Percentiles rank a stretch among this genome's conserved stretches.
phyloP scores from a whole-genome alignment of 2,113 vertebrate species.

The Etia nguti region DNA sequence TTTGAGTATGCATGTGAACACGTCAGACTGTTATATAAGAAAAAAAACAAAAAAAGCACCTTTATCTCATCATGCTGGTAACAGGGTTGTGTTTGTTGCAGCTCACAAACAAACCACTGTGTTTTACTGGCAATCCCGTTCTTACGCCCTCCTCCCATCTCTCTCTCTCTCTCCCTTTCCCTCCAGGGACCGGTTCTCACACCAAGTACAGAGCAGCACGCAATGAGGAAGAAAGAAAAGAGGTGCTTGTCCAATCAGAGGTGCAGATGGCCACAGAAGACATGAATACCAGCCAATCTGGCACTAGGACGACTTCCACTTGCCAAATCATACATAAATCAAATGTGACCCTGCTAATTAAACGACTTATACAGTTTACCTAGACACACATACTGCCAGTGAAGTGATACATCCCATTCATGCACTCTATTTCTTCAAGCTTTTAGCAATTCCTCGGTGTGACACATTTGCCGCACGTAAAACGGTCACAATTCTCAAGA shows the following conservation, averaged over 20 bases:
- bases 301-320: constrained; percentile 6
- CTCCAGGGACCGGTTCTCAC: constrained; percentile 39
- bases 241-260: constrained; percentile 42
- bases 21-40: neutral
- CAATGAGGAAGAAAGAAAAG: constrained; percentile 48
- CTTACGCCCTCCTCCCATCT: constrained; percentile 5
- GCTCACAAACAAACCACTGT: constrained; percentile 19
- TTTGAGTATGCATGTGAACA: neutral
- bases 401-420: neutral
- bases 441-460: neutral
- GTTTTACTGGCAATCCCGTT: constrained; percentile 11
- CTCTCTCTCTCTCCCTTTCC: neutral
- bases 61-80: neutral
- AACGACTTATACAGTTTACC: neutral
- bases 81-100: constrained; percentile 25
- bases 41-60: neutral
- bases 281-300: constrained; percentile 45
- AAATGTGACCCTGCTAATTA: constrained; percentile 34
- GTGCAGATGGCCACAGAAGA: constrained; percentile 47
- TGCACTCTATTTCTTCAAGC: neutral
- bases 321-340: constrained; percentile 26
- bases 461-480: neutral
- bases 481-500: neutral
- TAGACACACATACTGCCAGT: constrained; percentile 22
- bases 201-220: constrained; percentile 5